Conservation (phyloP, 2,797 vertebrate species). For the Argentina silus region DNA sequence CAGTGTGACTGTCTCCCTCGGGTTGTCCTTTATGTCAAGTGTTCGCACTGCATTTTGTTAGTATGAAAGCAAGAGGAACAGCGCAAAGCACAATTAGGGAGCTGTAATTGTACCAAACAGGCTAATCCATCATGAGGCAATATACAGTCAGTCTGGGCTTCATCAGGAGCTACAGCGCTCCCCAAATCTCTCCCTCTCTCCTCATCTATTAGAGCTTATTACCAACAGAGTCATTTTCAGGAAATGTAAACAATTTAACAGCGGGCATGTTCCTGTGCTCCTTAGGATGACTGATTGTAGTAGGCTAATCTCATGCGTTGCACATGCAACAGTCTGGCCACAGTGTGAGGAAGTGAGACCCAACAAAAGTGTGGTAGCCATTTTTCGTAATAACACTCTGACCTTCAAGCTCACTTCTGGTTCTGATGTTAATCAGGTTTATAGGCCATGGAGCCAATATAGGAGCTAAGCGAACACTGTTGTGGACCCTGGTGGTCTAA, state of each 20-base stretch:
- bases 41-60: conserved; percentile 27
- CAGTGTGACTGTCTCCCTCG: background rate
- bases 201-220: conserved; percentile 76
- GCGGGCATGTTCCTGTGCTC: conserved; percentile 69
- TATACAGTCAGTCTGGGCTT: conserved; percentile 59
- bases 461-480: conserved; percentile 22
- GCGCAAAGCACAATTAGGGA: conserved; percentile 56
- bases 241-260: conserved; percentile 78
- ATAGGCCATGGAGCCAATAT: conserved; percentile 24
- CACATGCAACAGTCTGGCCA: conserved; percentile 6
- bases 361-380: conserved; percentile 59
- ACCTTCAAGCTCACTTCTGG: conserved; percentile 44
- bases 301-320: conserved; percentile 52
- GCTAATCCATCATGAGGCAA: conserved; percentile 69
- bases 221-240: conserved; percentile 72
- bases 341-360: conserved; percentile 28
- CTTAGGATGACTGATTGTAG: conserved; percentile 74
- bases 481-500: conserved; percentile 36
- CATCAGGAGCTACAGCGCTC: conserved; percentile 58
- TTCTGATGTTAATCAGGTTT: conserved; percentile 62
- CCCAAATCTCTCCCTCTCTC: conserved; percentile 52
- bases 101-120: conserved; percentile 60
- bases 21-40: conserved; percentile 25
- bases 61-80: conserved; percentile 47
- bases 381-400: conserved; percentile 64